Percentiles rank a stretch among this genome's conserved stretches.
These are phyloP conservation scores for Cryptotis parvus DNA, from an alignment of 2,113 vertebrate species.

Conservation along the genomic window DNA sequence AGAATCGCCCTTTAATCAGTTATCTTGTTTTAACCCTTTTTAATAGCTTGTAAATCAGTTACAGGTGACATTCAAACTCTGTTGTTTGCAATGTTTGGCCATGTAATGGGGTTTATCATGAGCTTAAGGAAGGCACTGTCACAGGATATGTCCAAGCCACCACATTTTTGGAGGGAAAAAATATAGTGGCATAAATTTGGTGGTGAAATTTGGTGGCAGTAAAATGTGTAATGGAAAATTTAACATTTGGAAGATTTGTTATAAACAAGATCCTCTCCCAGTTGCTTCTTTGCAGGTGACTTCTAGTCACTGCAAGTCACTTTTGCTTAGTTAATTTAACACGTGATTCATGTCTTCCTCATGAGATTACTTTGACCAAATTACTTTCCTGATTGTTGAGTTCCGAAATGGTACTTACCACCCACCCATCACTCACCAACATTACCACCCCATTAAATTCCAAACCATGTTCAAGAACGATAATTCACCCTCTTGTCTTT, in stretches of 20 bases:
- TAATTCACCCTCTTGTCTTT: background rate
- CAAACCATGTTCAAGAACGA: background rate
- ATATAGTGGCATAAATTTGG: too few relatives aligned
- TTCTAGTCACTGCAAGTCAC: background rate
- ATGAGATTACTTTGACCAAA: background rate
- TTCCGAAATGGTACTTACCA: background rate
- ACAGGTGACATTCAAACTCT: background rate
- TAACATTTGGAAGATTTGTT: background rate
- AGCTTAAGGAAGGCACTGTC: background rate
- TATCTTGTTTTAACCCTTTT: background rate
- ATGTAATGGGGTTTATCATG: too few relatives aligned
- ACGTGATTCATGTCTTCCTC: background rate
- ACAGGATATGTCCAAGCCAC: background rate
- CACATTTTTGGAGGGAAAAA: background rate
- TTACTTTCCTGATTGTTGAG: background rate
- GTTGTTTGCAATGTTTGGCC: background rate
- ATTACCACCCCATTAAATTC: background rate
- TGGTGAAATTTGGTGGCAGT: too few relatives aligned
- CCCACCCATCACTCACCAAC: too few relatives aligned
- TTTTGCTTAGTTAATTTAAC: background rate
- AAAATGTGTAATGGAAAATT: background rate
- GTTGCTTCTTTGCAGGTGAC: background rate
- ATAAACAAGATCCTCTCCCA: background rate
- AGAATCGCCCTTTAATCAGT: conserved; percentile 43
- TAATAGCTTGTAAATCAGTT: conserved; percentile 6